phyloP scores from a whole-genome alignment of 1,140 invertebrate genomes.

The Drosophila tristis region DNA sequence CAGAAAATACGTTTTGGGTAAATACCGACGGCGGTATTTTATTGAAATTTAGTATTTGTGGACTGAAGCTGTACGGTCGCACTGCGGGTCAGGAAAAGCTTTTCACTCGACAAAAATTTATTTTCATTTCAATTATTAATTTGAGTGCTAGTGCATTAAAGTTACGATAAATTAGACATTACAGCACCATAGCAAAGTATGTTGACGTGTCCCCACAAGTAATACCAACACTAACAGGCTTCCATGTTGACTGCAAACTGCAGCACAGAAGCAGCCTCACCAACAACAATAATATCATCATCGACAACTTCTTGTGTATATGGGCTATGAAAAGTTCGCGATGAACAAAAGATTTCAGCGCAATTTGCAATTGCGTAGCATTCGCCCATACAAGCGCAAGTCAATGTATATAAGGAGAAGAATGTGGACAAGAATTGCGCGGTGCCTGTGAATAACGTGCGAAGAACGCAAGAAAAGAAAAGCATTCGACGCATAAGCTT shows the following conservation, averaged over 20 bases:
- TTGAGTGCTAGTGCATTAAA: conserved; percentile 22
- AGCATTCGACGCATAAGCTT: conserved; percentile 39
- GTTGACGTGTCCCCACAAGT: conserved; percentile 8
- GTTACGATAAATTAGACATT: conserved; percentile 8
- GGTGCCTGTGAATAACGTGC: conserved; percentile 36
- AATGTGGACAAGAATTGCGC: conserved; percentile 57
- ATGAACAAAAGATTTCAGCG: conserved; percentile 61
- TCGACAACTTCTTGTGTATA: conserved; percentile 37
- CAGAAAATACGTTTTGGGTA: background rate
- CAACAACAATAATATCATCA: conserved; percentile 50
- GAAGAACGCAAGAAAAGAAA: conserved; percentile 47
- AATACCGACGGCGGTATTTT: conserved; percentile 16
- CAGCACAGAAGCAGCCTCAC: conserved; percentile 43
- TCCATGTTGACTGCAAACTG: conserved; percentile 11
- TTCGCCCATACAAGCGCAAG: conserved; percentile 19
- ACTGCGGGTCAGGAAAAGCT: conserved; percentile 37
- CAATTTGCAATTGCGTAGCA: conserved; percentile 72
- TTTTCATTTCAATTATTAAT: conserved; percentile 54
- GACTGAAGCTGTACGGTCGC: background rate
- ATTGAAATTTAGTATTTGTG: conserved; percentile 11
- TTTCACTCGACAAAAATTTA: conserved; percentile 50
- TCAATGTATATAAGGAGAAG: conserved; percentile 22
- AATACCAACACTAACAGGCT: background rate
- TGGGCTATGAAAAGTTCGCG: conserved; percentile 46
- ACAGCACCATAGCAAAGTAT: conserved; percentile 19